These are phyloP conservation scores for Orestias chungarensis DNA, from an alignment of 2,797 vertebrate genomes.

Conservation along the genomic window DNA sequence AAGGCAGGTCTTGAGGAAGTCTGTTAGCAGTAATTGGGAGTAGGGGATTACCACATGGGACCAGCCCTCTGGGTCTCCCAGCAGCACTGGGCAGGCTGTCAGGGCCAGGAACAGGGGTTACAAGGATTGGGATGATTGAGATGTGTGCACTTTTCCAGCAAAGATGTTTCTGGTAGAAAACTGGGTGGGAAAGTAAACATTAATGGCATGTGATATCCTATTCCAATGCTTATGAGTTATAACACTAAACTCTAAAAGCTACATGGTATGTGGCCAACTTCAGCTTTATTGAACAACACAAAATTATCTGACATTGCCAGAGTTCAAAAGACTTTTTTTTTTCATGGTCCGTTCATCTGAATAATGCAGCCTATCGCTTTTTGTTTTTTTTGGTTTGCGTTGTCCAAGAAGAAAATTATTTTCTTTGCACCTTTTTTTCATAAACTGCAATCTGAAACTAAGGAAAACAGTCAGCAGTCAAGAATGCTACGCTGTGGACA, in stretches of 20 bases:
- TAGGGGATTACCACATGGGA: slow-evolving; percentile 67
- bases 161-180: slow-evolving; percentile 40
- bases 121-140: slow-evolving; percentile 43
- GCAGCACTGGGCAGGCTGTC: slow-evolving; percentile 61
- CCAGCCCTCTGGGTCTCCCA: slow-evolving; percentile 63
- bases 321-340: slow-evolving; percentile 1
- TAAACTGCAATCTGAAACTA: slow-evolving; percentile 39
- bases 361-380: neutral
- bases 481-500: slow-evolving; percentile 46
- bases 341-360: neutral
- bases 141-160: slow-evolving; percentile 46
- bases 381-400: slow-evolving; percentile 8
- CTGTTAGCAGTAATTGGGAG: slow-evolving; percentile 76
- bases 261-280: slow-evolving; percentile 1
- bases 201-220: slow-evolving; percentile 28
- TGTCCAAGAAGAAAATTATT: neutral
- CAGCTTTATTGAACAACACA: neutral
- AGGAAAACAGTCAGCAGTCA: slow-evolving; percentile 46
- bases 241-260: neutral
- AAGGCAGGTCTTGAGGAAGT: slow-evolving; percentile 67
- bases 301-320: neutral
- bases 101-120: slow-evolving; percentile 36
- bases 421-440: slow-evolving; percentile 23
- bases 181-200: slow-evolving; percentile 32
- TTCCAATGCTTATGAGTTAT: neutral